phyloP scores from a whole-genome alignment of 2,797 vertebrate genomes.

The Pagetopsis macropterus region DNA sequence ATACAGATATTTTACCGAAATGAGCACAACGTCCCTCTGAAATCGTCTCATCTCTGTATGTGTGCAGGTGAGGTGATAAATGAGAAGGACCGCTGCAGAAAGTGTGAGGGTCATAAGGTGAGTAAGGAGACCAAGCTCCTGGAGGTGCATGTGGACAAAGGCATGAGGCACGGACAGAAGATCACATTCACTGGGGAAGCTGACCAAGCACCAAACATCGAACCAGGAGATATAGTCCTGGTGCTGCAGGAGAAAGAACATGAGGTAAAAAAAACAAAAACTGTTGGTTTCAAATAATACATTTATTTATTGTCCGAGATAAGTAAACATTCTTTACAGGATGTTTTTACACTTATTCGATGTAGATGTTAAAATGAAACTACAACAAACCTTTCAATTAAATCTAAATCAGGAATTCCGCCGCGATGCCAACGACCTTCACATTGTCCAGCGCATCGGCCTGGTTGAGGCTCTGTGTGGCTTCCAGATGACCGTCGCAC shows the following conservation, averaged over 20 bases:
- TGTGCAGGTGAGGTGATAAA: constrained; percentile 95
- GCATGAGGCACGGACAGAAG: constrained; percentile 98
- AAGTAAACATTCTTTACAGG: background rate
- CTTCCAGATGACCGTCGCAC: constrained; percentile 96
- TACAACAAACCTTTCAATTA: constrained; percentile 10
- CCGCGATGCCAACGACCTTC: constrained; percentile 93
- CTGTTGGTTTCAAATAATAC: background rate
- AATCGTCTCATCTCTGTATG: constrained; percentile 8
- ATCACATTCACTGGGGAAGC: constrained; percentile 98
- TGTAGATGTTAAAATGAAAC: background rate
- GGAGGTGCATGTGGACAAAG: constrained; percentile 99
- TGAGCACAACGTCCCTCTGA: background rate
- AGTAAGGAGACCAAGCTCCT: constrained; percentile 98
- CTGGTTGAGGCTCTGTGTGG: constrained; percentile 97
- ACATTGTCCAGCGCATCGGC: constrained; percentile 96
- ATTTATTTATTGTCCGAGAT: background rate
- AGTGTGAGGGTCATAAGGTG: constrained; percentile 98
- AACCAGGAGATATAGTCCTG: constrained; percentile 97
- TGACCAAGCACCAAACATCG: constrained; percentile 95
- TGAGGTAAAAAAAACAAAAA: constrained; percentile 84
- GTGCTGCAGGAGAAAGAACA: constrained; percentile 97
- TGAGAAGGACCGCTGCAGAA: constrained; percentile 99
- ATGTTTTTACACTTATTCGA: background rate
- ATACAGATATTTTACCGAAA: background rate
- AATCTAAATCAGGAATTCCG: constrained; percentile 87